Percentiles rank a stretch among this genome's conserved stretches.
These are phyloP conservation scores for Syrmaticus mikado DNA, from an alignment of 2,113 vertebrate genomes.

Conservation along the genomic window DNA sequence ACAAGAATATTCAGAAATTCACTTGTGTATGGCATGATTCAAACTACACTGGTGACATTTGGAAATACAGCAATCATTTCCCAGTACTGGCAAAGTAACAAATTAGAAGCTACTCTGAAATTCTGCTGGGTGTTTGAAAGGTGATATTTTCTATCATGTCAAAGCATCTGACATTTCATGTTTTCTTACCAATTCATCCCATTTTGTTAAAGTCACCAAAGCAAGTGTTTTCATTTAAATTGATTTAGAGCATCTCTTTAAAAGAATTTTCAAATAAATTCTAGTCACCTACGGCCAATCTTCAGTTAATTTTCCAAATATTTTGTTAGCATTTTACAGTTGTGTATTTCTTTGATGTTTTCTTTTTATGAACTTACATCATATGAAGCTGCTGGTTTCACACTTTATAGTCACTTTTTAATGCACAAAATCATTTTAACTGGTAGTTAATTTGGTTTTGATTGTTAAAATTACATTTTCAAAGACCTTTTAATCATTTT, in stretches of 20 bases:
- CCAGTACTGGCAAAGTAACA: neutral
- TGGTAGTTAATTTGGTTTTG: constrained; percentile 43
- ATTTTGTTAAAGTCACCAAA: constrained; percentile 36
- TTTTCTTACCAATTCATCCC: constrained; percentile 10
- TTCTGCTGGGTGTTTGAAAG: constrained; percentile 2
- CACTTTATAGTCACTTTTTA: constrained; percentile 42
- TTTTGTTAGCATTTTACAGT: constrained; percentile 46
- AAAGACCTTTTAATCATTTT: constrained; percentile 49
- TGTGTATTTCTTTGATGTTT: constrained; percentile 42
- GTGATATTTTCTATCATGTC: neutral
- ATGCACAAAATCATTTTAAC: constrained; percentile 25
- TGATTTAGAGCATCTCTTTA: neutral
- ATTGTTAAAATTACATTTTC: constrained; percentile 54
- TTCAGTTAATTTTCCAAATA: constrained; percentile 20
- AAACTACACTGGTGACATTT: constrained; percentile 6
- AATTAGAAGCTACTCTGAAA: constrained; percentile 14
- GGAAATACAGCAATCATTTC: constrained; percentile 15
- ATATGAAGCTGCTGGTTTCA: constrained; percentile 34
- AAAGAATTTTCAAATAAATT: constrained; percentile 27
- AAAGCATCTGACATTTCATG: constrained; percentile 10
- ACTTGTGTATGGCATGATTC: neutral
- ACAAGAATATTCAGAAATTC: constrained; percentile 10
- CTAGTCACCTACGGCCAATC: neutral
- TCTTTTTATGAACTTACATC: neutral
- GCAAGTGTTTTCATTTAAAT: constrained; percentile 35